Evolutionary conservation across 2,113 vertebrate species (phyloP).

Genomic region (Cheirogaleus medius): DNA sequence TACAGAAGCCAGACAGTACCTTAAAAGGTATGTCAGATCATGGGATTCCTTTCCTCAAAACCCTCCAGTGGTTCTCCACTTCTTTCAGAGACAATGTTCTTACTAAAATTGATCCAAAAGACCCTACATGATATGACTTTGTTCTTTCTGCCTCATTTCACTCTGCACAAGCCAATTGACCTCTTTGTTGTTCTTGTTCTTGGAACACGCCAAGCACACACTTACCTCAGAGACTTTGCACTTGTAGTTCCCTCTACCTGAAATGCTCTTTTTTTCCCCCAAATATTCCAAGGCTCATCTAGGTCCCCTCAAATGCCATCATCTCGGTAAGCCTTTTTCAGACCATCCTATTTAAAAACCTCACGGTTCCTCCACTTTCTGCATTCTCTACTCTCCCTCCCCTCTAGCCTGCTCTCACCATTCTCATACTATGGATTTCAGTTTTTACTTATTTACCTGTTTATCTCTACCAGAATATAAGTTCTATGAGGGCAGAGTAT

Average conservation of each 20-base stretch:
- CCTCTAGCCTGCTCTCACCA: not conserved
- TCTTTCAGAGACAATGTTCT: not conserved
- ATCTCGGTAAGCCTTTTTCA: not conserved
- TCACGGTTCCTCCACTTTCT: not conserved
- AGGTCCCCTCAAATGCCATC: not conserved
- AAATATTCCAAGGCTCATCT: not conserved
- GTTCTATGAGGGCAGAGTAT: not conserved
- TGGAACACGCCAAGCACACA: not conserved
- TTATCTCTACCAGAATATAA: not conserved
- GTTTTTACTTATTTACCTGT: not conserved
- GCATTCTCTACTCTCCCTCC: not conserved
- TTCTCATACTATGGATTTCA: not conserved
- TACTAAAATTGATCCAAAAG: not conserved
- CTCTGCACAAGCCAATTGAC: not conserved
- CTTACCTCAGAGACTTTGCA: not conserved
- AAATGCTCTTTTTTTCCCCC: not conserved
- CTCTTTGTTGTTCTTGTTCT: not conserved
- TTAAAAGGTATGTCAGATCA: not conserved
- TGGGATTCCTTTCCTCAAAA: not conserved
- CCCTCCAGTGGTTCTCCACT: not conserved
- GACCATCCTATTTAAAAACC: not conserved
- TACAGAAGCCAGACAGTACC: not conserved
- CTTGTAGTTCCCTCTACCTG: not conserved
- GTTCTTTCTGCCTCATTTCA: not conserved
- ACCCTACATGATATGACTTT: not conserved